These are phyloP conservation scores for Jordanella pulchra DNA, from an alignment of 2,797 vertebrate genomes.

Conservation along the genomic window DNA sequence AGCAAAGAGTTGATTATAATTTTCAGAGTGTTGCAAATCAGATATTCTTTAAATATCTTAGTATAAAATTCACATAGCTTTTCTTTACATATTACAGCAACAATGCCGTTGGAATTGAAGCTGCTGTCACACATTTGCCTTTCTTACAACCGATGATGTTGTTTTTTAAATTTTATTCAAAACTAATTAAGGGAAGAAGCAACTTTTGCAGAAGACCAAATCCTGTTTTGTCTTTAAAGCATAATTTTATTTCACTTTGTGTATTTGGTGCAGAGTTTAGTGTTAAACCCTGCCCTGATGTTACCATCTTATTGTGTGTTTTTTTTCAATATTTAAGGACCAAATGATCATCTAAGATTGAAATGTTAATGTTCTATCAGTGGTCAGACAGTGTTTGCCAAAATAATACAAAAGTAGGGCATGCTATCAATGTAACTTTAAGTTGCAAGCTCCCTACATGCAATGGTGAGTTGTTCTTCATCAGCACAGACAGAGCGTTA, in stretches of 20 bases:
- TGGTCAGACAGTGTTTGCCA: too few species aligned
- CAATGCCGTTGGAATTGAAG: not conserved
- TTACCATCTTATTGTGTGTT: too few species aligned
- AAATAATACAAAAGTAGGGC: too few species aligned
- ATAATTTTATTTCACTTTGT: not conserved
- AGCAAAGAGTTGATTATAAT: slow-evolving; percentile 3
- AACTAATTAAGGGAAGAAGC: not conserved
- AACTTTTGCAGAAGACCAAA: not conserved
- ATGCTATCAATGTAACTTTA: too few species aligned
- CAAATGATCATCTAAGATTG: too few species aligned
- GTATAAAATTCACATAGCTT: not conserved
- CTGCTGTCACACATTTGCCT: not conserved
- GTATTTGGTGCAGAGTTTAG: not conserved
- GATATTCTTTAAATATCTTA: not conserved
- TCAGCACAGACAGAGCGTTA: too few species aligned
- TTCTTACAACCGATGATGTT: not conserved
- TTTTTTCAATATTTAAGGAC: too few species aligned
- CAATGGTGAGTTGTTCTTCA: too few species aligned
- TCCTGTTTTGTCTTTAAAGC: not conserved
- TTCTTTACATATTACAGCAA: not conserved
- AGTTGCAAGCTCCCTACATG: too few species aligned
- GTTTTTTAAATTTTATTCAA: too few species aligned
- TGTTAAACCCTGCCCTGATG: not conserved
- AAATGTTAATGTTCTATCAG: too few species aligned
- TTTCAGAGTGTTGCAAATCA: not conserved